Conservation (phyloP, 2,797 vertebrate genomes). For the Dendrocincla tyrannina region DNA sequence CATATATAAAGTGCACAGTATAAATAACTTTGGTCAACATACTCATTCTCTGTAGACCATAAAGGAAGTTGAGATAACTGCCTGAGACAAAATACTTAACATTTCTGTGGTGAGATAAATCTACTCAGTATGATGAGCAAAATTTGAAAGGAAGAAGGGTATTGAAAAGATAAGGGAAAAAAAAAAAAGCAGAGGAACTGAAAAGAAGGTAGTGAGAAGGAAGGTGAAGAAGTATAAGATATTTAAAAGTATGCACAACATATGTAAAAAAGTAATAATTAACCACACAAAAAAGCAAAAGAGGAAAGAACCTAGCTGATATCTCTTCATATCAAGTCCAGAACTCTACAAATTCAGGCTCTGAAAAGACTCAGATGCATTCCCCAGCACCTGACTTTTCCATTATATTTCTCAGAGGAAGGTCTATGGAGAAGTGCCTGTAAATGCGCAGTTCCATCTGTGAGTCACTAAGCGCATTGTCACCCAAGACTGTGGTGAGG, state of each 20-base stretch:
- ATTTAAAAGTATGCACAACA: background rate
- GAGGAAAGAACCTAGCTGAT: background rate
- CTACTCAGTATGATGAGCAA: background rate
- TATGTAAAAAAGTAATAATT: background rate
- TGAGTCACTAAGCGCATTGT: background rate
- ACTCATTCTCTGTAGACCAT: background rate
- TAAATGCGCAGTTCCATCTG: background rate
- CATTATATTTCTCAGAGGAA: background rate
- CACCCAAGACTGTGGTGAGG: fast-evolving
- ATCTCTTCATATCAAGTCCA: background rate
- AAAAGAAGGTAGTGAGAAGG: background rate
- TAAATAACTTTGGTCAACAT: background rate
- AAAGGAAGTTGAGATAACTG: background rate
- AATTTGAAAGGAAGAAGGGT: background rate
- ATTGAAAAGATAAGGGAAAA: background rate
- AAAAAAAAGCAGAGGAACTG: background rate
- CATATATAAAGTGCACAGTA: background rate
- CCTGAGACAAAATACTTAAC: background rate
- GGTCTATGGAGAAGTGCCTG: background rate
- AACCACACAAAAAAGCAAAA: background rate
- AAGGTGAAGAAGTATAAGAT: background rate
- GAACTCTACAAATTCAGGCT: background rate
- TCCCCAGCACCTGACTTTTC: background rate
- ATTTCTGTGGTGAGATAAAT: background rate
- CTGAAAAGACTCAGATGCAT: background rate